Conservation (phyloP, 64 coral and sea anemone genomes). For the Dendrophyllia cribrosa region DNA sequence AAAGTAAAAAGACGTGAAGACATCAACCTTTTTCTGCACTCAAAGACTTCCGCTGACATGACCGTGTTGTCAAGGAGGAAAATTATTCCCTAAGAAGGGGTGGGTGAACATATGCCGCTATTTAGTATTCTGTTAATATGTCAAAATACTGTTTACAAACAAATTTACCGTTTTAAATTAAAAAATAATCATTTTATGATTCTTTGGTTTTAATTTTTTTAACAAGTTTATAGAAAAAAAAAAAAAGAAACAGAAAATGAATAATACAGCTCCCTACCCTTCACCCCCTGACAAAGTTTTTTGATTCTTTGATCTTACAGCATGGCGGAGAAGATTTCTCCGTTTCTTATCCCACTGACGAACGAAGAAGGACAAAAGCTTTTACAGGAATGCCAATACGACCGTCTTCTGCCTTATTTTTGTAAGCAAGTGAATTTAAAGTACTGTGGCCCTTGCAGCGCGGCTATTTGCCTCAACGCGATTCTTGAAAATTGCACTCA, state of each 20-base stretch:
- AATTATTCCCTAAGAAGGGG: not conserved
- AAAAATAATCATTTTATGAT: no score
- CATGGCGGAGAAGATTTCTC: not conserved
- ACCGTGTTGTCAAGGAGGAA: not conserved
- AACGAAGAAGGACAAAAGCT: conserved; percentile 46
- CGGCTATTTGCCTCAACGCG: conserved; percentile 61
- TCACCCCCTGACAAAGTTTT: no score
- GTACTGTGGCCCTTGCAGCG: conserved; percentile 64
- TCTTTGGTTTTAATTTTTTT: no score
- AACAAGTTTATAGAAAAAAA: no score
- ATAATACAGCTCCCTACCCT: no score
- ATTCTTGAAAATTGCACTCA: conserved; percentile 21
- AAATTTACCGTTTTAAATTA: no score
- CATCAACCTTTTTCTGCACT: not conserved
- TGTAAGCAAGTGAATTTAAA: conserved; percentile 45
- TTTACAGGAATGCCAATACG: conserved; percentile 18
- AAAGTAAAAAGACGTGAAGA: no score
- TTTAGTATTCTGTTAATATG: not conserved
- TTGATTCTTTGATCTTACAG: no score
- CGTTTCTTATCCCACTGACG: conserved; percentile 16
- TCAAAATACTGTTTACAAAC: no score
- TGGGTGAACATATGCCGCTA: not conserved
- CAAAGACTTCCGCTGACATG: not conserved
- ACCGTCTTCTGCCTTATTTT: conserved; percentile 30
- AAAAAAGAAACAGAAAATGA: no score